phyloP scores from a whole-genome alignment of 2,113 vertebrate species.

The Picathartes gymnocephalus region DNA sequence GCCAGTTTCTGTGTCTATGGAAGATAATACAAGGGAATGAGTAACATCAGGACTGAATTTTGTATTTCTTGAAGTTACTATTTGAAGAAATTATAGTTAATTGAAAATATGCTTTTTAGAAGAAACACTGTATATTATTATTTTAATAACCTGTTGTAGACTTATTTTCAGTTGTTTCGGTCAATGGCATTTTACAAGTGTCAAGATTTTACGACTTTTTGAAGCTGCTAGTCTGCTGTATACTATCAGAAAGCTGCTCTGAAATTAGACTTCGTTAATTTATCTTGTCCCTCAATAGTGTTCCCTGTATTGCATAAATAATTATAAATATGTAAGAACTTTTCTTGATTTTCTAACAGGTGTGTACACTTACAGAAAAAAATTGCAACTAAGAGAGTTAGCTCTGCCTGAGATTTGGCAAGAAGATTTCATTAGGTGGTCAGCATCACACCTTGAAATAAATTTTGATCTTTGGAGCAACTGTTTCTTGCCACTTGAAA shows the following conservation, averaged over 20 bases:
- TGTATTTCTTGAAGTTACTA: not conserved
- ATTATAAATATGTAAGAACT: not conserved
- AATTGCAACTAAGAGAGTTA: not conserved
- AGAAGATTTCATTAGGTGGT: not conserved
- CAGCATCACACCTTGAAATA: not conserved
- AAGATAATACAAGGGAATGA: not conserved
- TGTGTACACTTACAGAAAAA: not conserved
- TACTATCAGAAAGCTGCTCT: not conserved
- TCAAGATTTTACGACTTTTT: not conserved
- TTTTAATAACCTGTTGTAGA: not conserved
- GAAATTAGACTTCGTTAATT: not conserved
- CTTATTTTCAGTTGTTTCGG: not conserved
- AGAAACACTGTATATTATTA: not conserved
- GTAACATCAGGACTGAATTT: not conserved
- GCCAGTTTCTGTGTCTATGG: not conserved
- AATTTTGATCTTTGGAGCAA: not conserved
- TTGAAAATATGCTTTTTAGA: not conserved
- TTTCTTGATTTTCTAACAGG: not conserved
- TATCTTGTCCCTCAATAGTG: not conserved
- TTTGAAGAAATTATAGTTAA: not conserved
- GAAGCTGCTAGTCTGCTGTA: not conserved
- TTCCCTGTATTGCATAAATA: not conserved
- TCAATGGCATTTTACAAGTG: not conserved
- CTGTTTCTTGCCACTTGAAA: not conserved
- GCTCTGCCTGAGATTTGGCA: not conserved